Evolutionary conservation across 2,888 invertebrate genomes (phyloP).

Genomic region (Lasioglossum oenotherae): DNA sequence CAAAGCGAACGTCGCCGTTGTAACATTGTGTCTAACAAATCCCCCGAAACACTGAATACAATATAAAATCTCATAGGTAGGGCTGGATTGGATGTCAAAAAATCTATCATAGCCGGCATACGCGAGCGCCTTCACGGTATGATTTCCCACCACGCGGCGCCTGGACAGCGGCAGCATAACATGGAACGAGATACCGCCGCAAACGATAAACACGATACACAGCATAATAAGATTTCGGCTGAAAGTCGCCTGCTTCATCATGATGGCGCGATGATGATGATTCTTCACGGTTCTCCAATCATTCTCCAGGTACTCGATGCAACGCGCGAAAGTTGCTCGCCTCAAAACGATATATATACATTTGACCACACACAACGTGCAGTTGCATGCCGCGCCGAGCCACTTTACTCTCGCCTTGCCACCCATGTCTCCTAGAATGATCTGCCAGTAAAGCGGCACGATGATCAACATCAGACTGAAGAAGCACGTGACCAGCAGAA

Average conservation of each 20-base stretch:
- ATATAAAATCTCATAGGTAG: neutral
- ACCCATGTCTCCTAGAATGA: neutral
- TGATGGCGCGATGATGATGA: neutral
- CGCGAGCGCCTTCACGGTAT: neutral
- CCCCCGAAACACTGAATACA: neutral
- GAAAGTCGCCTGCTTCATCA: neutral
- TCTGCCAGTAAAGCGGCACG: neutral
- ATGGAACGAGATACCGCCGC: neutral
- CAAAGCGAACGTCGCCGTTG: neutral
- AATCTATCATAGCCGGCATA: neutral
- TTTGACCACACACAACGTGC: neutral
- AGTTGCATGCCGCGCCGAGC: neutral
- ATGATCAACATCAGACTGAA: neutral
- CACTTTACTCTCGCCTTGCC: neutral
- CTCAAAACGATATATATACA: neutral
- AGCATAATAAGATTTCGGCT: neutral
- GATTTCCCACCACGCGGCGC: neutral
- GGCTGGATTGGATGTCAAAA: neutral
- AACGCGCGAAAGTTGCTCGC: neutral
- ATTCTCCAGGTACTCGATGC: neutral
- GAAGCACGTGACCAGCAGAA: neutral
- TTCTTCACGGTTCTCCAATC: neutral
- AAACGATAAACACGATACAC: neutral
- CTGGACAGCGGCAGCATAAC: neutral
- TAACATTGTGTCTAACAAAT: neutral